Base-by-base conservation (phyloP, 1,140 invertebrate species). In the Drepana arcuata region DNA sequence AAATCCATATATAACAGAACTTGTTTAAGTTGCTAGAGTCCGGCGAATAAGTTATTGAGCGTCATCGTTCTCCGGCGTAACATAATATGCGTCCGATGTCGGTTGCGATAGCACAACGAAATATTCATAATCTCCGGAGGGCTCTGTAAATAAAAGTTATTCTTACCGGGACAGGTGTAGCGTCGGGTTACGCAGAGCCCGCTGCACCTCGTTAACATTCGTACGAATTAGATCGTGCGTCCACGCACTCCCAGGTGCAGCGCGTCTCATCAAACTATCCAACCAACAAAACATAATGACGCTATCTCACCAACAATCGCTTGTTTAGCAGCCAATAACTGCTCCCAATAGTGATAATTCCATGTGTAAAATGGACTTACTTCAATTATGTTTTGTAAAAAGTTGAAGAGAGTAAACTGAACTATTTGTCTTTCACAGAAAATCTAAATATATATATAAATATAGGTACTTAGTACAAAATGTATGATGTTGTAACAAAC, bases 81-180 rank as follows among this genome's bases (percentile, higher is more conserved):
- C 63, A 63, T 75, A 71, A 81, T 77, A 77, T 58, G 63, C 54
- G 59, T 42, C 38, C 60, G 73, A 78, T 75, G 41, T 38, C 21
- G 49, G 54, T 36, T 39, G 56, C 52, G 72, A 77, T 78, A 74
- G 50, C 60, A 54, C 53, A 31, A 55, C 56, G 63, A 71, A 68
- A 74, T 68, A 70, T 69, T 70, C 65, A 68, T 75, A 75, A 69
- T 74, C 66, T 65, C 54, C 42, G 65, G 70, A 64, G 71, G 68
- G 66, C 61, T 66, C 48, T 60, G 69, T 80, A 75, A 73, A 79
- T 72, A 75, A 78, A 75, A 78, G 67, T 73, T 75, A 75, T 69
- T 72, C 53, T 55, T 72, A 66, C 53, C 50, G 43, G 51, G 74
- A 75, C 74, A 79, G 74, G 70, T 79, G 74, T 45, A 55, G 70